A percentile compares a stretch with the other conserved stretches of the same genome.
These are phyloP conservation scores for Allygus modestus DNA, from an alignment of 2,888 invertebrate genomes.

Conservation along the genomic window DNA sequence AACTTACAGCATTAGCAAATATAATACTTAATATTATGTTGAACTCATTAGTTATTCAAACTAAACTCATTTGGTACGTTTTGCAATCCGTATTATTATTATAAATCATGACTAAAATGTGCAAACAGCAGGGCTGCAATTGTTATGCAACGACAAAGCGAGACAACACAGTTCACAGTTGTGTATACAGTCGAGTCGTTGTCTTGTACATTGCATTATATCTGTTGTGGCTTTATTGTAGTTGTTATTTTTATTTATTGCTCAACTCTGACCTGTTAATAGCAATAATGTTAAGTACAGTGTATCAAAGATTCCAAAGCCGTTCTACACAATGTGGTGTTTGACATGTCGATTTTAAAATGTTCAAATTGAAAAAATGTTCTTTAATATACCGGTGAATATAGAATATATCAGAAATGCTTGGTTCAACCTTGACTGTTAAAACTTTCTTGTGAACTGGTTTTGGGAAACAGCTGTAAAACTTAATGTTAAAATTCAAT, in stretches of 20 bases:
- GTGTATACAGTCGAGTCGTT: not conserved
- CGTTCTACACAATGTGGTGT: slow-evolving; percentile 32
- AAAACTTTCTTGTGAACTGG: no score
- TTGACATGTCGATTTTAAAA: not conserved
- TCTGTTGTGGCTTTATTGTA: slow-evolving; percentile 50
- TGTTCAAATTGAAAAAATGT: not conserved
- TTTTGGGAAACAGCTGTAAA: no score
- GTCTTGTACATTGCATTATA: slow-evolving; percentile 47
- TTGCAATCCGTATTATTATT: no score
- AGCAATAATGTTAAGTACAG: slow-evolving; percentile 47
- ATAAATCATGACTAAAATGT: not conserved
- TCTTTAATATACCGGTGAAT: not conserved
- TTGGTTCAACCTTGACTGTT: no score
- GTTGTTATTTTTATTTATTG: slow-evolving; percentile 63
- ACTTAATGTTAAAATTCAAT: no score
- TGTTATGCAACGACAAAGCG: not conserved
- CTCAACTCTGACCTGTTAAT: slow-evolving; percentile 49
- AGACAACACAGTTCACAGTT: not conserved
- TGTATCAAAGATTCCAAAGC: slow-evolving; percentile 41
- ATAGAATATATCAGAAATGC: no score
- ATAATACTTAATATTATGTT: no score
- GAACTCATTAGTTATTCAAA: no score
- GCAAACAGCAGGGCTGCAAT: slow-evolving; percentile 17
- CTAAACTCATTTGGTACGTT: no score
- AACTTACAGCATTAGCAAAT: no score